phyloP scores from a whole-genome alignment of 1,140 invertebrate species.

The Scaptomyza hsui region DNA sequence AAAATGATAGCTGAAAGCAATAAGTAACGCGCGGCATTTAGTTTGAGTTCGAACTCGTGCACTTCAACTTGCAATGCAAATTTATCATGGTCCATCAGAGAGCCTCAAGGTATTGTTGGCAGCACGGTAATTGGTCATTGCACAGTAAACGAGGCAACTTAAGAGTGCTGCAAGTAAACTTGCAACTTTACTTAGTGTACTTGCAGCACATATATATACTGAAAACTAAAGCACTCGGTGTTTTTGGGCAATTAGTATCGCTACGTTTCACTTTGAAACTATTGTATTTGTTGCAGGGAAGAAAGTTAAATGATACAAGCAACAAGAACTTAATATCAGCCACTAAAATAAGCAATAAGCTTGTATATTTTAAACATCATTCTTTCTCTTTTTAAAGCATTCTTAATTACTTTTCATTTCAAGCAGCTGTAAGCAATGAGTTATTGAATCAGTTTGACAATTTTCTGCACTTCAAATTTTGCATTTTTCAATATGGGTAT shows the following conservation, averaged over 20 bases:
- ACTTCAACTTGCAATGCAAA: constrained; percentile 48
- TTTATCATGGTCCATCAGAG: constrained; percentile 45
- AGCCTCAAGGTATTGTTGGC: constrained; percentile 9
- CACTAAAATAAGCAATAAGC: neutral
- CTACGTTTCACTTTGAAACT: neutral
- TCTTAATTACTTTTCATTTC: no score
- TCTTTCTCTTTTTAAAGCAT: no score
- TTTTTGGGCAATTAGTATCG: neutral
- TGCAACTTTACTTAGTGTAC: neutral
- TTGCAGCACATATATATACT: neutral
- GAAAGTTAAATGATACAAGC: neutral
- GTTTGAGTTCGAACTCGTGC: neutral
- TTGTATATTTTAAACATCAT: neutral
- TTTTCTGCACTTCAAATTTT: no score
- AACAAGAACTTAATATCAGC: neutral
- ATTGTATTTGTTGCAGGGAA: neutral
- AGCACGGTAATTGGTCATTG: constrained; percentile 33
- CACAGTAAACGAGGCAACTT: constrained; percentile 1
- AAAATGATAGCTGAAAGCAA: constrained; percentile 52
- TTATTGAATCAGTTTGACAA: no score
- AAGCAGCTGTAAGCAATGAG: no score
- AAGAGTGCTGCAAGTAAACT: neutral
- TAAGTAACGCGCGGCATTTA: constrained; percentile 1
- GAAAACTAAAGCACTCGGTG: neutral
- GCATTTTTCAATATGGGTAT: no score